phyloP scores from a whole-genome alignment of 2,888 invertebrate species.

The Rotaria macrura region DNA sequence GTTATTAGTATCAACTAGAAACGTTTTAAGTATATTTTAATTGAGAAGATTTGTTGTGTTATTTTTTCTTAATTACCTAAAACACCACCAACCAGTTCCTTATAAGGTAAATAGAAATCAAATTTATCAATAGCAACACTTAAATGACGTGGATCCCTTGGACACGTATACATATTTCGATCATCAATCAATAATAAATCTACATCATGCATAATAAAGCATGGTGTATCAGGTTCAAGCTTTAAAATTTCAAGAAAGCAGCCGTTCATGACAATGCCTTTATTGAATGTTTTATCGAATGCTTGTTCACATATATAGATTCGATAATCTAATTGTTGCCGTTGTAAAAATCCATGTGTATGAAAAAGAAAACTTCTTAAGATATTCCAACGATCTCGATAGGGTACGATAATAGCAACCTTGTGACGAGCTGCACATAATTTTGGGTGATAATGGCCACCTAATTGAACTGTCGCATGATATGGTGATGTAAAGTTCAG shows the following conservation, averaged over 20 bases:
- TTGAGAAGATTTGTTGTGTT: too few relatives aligned
- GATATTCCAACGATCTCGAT: constrained; percentile 51
- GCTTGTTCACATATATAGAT: constrained; percentile 55
- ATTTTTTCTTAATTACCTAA: constrained; percentile 37
- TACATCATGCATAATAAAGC: constrained; percentile 90
- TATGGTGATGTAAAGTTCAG: background rate
- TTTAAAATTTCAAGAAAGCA: constrained; percentile 81
- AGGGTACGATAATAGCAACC: constrained; percentile 46
- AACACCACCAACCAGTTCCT: constrained; percentile 51
- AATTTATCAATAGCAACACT: constrained; percentile 75
- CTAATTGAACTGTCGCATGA: background rate
- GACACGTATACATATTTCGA: constrained; percentile 31
- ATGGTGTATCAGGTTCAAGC: constrained; percentile 55
- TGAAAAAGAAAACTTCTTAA: constrained; percentile 51
- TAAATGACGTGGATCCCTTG: constrained; percentile 76
- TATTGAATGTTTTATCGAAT: constrained; percentile 69
- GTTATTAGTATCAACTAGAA: too few relatives aligned
- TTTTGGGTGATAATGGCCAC: constrained; percentile 25
- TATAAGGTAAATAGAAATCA: constrained; percentile 49
- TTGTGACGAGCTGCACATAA: constrained; percentile 34
- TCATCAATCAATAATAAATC: constrained; percentile 65
- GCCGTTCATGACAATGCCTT: constrained; percentile 90
- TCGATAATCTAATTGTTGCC: constrained; percentile 53
- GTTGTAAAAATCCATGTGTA: constrained; percentile 53
- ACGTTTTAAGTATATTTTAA: too few relatives aligned